A percentile compares a stretch with the other conserved stretches of the same genome.
phyloP scores from a whole-genome alignment of 2,113 vertebrate species.

The Cyprinodon brontotheroides region DNA sequence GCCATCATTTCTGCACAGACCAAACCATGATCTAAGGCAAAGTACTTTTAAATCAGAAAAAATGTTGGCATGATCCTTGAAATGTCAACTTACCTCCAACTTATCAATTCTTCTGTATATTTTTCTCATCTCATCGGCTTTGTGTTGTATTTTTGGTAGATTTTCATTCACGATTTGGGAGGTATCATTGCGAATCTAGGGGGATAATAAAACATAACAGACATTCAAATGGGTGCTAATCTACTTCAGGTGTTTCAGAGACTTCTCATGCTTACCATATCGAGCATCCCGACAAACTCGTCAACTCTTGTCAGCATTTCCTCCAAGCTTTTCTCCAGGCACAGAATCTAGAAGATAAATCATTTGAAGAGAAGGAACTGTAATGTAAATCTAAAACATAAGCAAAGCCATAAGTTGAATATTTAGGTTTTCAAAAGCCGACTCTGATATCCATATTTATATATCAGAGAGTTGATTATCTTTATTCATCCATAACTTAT shows the following conservation, averaged over 20 bases:
- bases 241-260: background rate
- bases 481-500: too few relatives aligned
- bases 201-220: slow-evolving; percentile 9
- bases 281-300: slow-evolving; percentile 95
- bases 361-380: background rate
- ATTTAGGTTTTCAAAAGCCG: too few relatives aligned
- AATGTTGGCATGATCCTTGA: background rate
- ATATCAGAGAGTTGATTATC: background rate
- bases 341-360: slow-evolving; percentile 77
- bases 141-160: slow-evolving; percentile 89
- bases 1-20: background rate
- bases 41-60: slow-evolving; percentile 3
- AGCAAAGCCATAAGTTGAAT: background rate
- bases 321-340: slow-evolving; percentile 88
- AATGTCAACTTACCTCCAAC: slow-evolving; percentile 82
- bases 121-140: slow-evolving; percentile 90
- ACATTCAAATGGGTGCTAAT: background rate
- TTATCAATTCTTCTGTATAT: slow-evolving; percentile 91
- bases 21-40: background rate
- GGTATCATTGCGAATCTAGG: slow-evolving; percentile 89
- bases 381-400: background rate
- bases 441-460: background rate
- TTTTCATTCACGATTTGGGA: slow-evolving; percentile 92
- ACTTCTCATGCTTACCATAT: slow-evolving; percentile 82
- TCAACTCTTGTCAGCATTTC: slow-evolving; percentile 93